These are phyloP conservation scores for Tethya wilhelma DNA, from an alignment of 37 sponge, comb jelly and placozoan species.

Conservation along the genomic window DNA sequence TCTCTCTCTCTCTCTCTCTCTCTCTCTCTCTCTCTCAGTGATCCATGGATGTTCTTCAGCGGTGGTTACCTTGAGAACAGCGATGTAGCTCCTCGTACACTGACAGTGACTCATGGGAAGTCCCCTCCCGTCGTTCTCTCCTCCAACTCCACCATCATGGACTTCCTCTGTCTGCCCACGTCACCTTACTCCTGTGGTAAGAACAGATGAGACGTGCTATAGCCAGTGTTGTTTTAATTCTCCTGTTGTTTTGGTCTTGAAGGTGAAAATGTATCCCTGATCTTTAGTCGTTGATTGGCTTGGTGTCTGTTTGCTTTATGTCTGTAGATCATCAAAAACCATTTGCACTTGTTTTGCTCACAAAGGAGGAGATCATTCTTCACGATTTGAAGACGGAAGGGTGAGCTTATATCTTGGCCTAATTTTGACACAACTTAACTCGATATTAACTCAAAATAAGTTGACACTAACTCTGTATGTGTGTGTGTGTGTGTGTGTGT, in stretches of 20 bases:
- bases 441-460: too few species aligned
- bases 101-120: constrained; percentile 25
- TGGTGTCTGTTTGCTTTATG: too few species aligned
- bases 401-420: too few species aligned
- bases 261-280: too few species aligned
- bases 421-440: too few species aligned
- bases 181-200: constrained; percentile 36
- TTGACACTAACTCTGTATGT: too few species aligned
- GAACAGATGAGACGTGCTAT: neutral
- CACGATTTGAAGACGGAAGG: constrained; percentile 32
- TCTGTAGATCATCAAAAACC: constrained; percentile 56
- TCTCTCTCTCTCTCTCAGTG: neutral
- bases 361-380: constrained; percentile 43
- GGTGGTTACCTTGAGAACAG: constrained; percentile 46
- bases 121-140: constrained; percentile 24
- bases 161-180: constrained; percentile 61
- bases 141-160: constrained; percentile 34
- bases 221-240: neutral
- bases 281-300: neutral
- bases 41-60: constrained; percentile 25
- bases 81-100: constrained; percentile 9
- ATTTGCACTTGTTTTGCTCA: constrained; percentile 40
- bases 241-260: neutral
- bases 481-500: neutral
- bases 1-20: neutral